Conservation (phyloP, 2,888 invertebrate species). For the Conchocele bisecta region DNA sequence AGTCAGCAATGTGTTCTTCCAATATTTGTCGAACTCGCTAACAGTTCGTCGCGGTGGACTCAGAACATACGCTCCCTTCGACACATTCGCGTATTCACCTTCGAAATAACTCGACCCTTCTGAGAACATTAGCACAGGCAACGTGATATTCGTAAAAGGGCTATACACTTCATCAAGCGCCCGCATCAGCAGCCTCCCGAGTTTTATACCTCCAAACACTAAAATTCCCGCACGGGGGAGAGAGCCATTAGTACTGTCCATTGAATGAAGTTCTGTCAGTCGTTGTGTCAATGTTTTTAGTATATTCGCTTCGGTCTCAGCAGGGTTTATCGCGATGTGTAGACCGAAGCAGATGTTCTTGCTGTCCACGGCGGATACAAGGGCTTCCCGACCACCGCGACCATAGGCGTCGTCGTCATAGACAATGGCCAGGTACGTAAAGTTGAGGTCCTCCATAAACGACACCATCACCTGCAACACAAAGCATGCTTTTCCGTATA, state of each 20-base stretch:
- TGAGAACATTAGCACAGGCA: slow-evolving; percentile 42
- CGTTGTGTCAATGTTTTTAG: background rate
- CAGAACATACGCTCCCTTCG: slow-evolving; percentile 46
- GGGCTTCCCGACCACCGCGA: slow-evolving; percentile 15
- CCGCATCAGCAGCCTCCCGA: slow-evolving; percentile 19
- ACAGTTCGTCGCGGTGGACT: slow-evolving; percentile 36
- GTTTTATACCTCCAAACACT: slow-evolving; percentile 28
- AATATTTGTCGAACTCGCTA: slow-evolving; percentile 17
- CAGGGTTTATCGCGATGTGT: slow-evolving; percentile 7
- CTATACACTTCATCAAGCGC: slow-evolving; percentile 23
- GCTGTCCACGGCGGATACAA: slow-evolving; percentile 6
- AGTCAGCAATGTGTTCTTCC: slow-evolving; percentile 10
- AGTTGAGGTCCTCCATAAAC: slow-evolving; percentile 26
- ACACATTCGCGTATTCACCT: slow-evolving; percentile 14
- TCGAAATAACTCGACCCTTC: slow-evolving; percentile 35
- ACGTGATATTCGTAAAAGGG: background rate
- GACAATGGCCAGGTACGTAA: slow-evolving; percentile 47
- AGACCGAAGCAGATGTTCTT: slow-evolving; percentile 37
- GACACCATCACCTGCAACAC: slow-evolving; percentile 44
- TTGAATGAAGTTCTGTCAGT: too few relatives aligned
- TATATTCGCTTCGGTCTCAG: background rate
- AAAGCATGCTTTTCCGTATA: too few relatives aligned
- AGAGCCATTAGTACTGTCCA: too few relatives aligned
- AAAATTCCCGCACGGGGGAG: slow-evolving; percentile 37
- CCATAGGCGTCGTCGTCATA: slow-evolving; percentile 52